Evolutionary conservation across 2,888 invertebrate species (phyloP), one percentile per base, ranked within the genome.

Genomic region (Polymixis lichenea): DNA sequence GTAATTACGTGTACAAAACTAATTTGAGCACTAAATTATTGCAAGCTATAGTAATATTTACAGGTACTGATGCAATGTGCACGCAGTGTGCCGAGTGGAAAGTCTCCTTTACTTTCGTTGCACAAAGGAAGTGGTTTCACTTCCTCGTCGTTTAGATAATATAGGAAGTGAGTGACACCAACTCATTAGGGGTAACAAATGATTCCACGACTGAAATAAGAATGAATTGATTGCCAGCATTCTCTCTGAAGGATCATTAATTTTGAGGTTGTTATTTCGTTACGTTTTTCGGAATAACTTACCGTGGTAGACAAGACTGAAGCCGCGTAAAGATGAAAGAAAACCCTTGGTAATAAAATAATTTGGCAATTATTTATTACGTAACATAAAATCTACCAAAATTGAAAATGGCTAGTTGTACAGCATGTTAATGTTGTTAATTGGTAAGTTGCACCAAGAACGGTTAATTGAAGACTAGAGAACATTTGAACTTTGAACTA

Each of bases 91-190:
- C 72, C 71, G 38, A 85, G 82, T 86, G 82, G 86, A 89, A 88
- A 89, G 87, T 88, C 84, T 85, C 85, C 77, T 80, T 84, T 80
- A 83, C 84, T 83, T 82, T 77, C 77, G 68, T 77, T 78, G 71
- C 70, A 83, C 78, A 77, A 77, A 85, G 83, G 83, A 83, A 83
- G 83, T 89, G 84, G 88, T 91, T 91, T 80, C 67, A 86, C 87
- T 92, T 92, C 91, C 91, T 89, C 72, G 79, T 84, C 79, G 72
- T 77, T 83, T 81, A 76, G 79, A 82, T 84, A 86, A 86, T 85
- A 78, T 83, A 89, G 91, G 90, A 89, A 92, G 88, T 51, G 56
- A 72, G 55, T 70, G 87, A 74, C 75, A 84, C 71, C 55, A 32
- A 38, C 70, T 82, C 80, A 82, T 87, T 86, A 82, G 75, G 74